Evolutionary conservation across 2,888 invertebrate genomes (phyloP), one percentile per base, ranked within the genome.

Genomic region (Cryptocheilus praepositus): DNA sequence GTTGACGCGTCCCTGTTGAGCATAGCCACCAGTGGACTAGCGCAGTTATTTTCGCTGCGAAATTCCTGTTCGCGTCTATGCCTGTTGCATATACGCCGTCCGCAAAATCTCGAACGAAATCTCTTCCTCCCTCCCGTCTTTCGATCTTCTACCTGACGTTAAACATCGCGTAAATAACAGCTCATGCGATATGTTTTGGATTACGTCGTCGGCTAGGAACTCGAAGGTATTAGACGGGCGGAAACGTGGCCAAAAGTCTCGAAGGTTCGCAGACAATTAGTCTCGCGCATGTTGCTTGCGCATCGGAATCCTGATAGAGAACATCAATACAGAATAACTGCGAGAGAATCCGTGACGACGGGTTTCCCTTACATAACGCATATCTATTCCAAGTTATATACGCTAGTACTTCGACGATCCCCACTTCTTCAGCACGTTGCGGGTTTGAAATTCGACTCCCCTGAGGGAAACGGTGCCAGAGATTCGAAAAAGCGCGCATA

Each of bases 11-110:
- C 71, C 68, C 78, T 69, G 73, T 63, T 63, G 66, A 36, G 36
- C 56, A 76, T 77, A 81, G 80, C 80, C 82, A 77, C 76, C 70
- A 67, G 73, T 73, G 71, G 73, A 64, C 75, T 70, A 79, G 79
- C 77, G 74, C 64, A 77, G 86, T 86, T 86, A 87, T 88, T 87
- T 87, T 87, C 80, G 83, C 79, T 83, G 81, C 80, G 74, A 86
- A 87, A 87, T 87, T 88, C 87, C 86, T 84, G 83, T 11, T 11
- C 13, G 36, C 36, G 4, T 11, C 4, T 36, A 36, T 11, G 36
- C 13, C 8, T 11, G 36, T 36, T 83, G 81, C 82, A 86, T 87
- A 85, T 86, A 86, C 83, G 83, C 82, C 78, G 77, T 81, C 81
- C 83, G 85, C 85, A 82, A 85, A 86, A 86, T 85, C 80, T 83